Evolutionary conservation across 2,888 invertebrate genomes (phyloP), one percentile per base, ranked within the genome.

Genomic region (Carabus problematicus): DNA sequence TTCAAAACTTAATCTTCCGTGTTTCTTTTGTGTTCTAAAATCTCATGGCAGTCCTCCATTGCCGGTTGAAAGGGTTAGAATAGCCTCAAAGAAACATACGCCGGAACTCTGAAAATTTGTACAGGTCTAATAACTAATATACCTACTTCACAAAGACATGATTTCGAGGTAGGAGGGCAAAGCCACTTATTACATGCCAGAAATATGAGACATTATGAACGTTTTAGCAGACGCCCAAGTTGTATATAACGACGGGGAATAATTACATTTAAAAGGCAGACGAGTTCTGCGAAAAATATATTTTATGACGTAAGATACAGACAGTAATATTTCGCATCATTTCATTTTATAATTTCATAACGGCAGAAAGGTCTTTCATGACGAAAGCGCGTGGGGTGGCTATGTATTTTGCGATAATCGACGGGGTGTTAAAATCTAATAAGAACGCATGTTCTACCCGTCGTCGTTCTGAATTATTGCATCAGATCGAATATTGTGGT

Each of bases 61-160:
- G 52, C 19, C 62, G 52, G 62, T 47, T 63, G 62, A 63, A 52
- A 47, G 49, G 52, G 52, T 63, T 63, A 39, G 52, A 63, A 61
- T 49, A 62, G 9, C 16, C 45, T 39, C 2, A 29, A 49, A 45
- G 40, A 52, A 52, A 63, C 42, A 14, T 14, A 12, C 52, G 62
- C 62, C 41, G 14, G 40, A 12, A 47, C 39, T 52, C 41, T 63
- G 39, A 52, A 63, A 52, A 52, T 16, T 62, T 63, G 47, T 18
- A 52, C 40, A 29, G 58, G 11, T 19, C 54, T 19, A 12, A 16
- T 11, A 18, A 41, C 52, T 63, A 49, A 62, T 62, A 52, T 18
- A 52, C n/a, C n/a, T n/a, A n/a, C 52, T 63, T 63, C 41, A 47
- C 52, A 63, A 63, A 62, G 19, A 52, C 12, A 52, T 11, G 18